phyloP scores from a whole-genome alignment of 1,140 invertebrate genomes.

The Drosophila watanabei region DNA sequence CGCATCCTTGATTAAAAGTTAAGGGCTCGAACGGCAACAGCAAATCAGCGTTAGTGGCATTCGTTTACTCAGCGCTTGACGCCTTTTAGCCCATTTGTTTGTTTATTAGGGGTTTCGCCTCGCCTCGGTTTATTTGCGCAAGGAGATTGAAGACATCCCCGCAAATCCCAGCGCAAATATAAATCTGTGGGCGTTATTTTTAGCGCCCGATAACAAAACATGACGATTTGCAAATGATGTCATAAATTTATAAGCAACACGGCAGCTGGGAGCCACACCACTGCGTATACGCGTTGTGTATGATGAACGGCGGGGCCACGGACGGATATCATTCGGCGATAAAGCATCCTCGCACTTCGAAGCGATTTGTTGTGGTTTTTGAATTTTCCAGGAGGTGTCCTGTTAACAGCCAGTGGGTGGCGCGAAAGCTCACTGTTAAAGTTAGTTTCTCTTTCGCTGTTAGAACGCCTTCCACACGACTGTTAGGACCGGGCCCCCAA shows the following conservation, averaged over 20 bases:
- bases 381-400: neutral
- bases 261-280: neutral
- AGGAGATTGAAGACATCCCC: conserved; percentile 23
- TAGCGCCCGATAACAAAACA: conserved; percentile 54
- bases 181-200: conserved; percentile 28
- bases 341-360: conserved; percentile 20
- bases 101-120: conserved; percentile 45
- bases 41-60: conserved; percentile 43
- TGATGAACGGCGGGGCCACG: conserved; percentile 20
- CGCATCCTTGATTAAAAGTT: conserved; percentile 59
- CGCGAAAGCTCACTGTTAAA: conserved; percentile 56
- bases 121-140: conserved; percentile 39
- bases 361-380: conserved; percentile 28
- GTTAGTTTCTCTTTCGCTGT: conserved; percentile 62
- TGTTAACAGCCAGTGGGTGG: conserved; percentile 21
- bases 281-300: conserved; percentile 47
- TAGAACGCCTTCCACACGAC: conserved; percentile 58
- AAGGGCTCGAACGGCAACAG: conserved; percentile 39
- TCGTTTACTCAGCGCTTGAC: conserved; percentile 33
- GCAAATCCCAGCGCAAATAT: conserved; percentile 47
- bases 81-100: conserved; percentile 58
- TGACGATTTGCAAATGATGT: conserved; percentile 78
- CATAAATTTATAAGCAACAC: conserved; percentile 62
- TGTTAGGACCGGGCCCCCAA: conserved; percentile 28
- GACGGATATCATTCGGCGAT: conserved; percentile 24